These are phyloP conservation scores for Illadopsis cleaveri DNA, from an alignment of 2,113 vertebrate genomes.

Conservation along the genomic window DNA sequence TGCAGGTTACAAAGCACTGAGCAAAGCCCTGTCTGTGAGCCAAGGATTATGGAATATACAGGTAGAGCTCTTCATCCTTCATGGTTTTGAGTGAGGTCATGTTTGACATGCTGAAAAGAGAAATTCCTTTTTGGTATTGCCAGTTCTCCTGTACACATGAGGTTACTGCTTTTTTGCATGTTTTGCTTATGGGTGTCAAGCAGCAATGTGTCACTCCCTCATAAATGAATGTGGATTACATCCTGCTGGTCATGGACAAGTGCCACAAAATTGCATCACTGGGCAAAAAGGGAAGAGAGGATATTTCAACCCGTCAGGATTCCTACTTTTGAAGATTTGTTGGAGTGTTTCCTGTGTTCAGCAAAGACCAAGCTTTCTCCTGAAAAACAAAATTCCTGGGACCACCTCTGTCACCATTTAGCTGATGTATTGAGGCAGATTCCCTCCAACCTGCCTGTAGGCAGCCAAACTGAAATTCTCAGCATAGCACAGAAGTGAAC, in stretches of 20 bases:
- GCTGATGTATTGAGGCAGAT: not conserved
- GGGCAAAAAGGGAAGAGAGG: not conserved
- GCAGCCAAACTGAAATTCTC: not conserved
- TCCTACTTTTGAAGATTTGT: not conserved
- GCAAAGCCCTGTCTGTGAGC: not conserved
- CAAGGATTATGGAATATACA: not conserved
- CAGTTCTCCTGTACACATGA: not conserved
- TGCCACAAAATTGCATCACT: not conserved
- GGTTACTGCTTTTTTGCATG: not conserved
- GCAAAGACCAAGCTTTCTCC: not conserved
- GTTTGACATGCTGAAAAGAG: not conserved
- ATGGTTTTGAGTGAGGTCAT: not conserved
- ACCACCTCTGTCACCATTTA: not conserved
- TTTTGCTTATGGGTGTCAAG: not conserved
- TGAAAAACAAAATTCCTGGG: not conserved
- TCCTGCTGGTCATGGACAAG: not conserved
- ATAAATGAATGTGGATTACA: not conserved
- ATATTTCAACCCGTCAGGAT: not conserved
- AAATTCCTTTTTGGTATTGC: not conserved
- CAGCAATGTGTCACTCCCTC: not conserved
- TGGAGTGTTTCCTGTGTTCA: not conserved
- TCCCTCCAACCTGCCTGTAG: not conserved
- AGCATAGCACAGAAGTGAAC: not conserved
- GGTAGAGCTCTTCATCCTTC: not conserved
- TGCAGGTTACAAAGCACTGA: not conserved